Evolutionary conservation across 2,888 invertebrate species (phyloP), one percentile per base, ranked within the genome.

Genomic region (Camponotus fellah): DNA sequence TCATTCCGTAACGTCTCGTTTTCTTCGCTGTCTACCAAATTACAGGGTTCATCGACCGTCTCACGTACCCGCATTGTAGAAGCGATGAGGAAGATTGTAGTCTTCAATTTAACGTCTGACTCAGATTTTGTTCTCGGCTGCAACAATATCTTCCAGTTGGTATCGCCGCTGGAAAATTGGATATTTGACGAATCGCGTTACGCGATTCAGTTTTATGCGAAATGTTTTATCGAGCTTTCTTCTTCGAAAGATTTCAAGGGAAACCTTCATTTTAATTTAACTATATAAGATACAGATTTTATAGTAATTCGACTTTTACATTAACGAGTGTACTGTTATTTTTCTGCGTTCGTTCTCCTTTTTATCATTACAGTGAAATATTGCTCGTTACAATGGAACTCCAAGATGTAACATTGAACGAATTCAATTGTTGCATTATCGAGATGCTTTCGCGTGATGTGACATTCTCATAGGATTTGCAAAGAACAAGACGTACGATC

Each of bases 11-110:
- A 68, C 62, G 66, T 68, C 75, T 69, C 84, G 69, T 69, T 58
- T 49, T 43, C 60, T 37, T 32, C 21, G 53, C 56, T 56, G 26
- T 68, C 80, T 72, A 79, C 81, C 82, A 80, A 80, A 80, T 80
- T 80, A 72, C 72, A 60, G 37, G 79, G 60, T 80, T 80, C 72
- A 80, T 80, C 79, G 79, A 80, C 72, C 79, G 72, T 72, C 37
- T 71, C 72, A 72, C 79, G 72, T 60, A 80, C 68, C 60, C 46
- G 72, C 72, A 34, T 37, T 62, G 79, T 46, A 21, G 21, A 68
- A 79, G 37, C 43, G 58, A 71, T n/a, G 40, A 14, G 34, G 12
- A 40, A 21, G 62, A 37, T 43, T 17, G 60, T 72, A 65, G 46
- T 37, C 72, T 80, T 40, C 46, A 80, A 80, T 80, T 72, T 80